Conservation (phyloP, 2,797 vertebrate species). For the Anisognathus igniventris region DNA sequence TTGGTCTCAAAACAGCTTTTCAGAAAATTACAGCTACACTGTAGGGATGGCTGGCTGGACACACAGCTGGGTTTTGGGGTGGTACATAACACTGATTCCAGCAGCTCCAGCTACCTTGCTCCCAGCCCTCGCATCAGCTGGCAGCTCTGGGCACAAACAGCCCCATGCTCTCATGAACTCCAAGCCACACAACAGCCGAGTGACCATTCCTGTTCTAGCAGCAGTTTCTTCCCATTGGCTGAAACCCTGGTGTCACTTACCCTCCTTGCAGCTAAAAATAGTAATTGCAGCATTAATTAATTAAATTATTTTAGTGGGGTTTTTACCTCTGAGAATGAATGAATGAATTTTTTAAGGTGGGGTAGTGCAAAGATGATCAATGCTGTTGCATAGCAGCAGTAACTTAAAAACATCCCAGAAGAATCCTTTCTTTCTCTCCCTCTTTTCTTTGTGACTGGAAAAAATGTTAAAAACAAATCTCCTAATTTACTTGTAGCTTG, state of each 20-base stretch:
- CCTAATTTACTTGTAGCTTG: not conserved
- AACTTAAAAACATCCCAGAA: not conserved
- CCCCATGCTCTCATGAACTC: not conserved
- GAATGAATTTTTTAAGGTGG: not conserved
- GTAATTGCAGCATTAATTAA: not conserved
- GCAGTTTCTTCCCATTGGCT: not conserved
- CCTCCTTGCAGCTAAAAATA: not conserved
- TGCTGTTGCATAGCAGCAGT: not conserved
- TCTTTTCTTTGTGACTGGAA: not conserved
- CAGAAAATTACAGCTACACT: not conserved
- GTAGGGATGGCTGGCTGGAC: not conserved
- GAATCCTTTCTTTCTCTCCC: not conserved
- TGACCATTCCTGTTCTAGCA: not conserved
- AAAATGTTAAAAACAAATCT: constrained; percentile 15
- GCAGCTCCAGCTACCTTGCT: not conserved
- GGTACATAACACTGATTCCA: not conserved
- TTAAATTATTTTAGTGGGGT: not conserved
- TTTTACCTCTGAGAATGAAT: not conserved
- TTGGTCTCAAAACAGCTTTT: not conserved
- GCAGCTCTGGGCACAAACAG: not conserved
- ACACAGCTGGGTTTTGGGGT: not conserved
- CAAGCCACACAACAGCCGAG: not conserved
- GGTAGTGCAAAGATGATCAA: not conserved
- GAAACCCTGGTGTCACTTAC: not conserved
- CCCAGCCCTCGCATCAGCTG: accelerated